Evolutionary conservation across 2,888 invertebrate species (phyloP), one percentile per base, ranked within the genome.

Genomic region (Caenorhabditis imperialis): DNA sequence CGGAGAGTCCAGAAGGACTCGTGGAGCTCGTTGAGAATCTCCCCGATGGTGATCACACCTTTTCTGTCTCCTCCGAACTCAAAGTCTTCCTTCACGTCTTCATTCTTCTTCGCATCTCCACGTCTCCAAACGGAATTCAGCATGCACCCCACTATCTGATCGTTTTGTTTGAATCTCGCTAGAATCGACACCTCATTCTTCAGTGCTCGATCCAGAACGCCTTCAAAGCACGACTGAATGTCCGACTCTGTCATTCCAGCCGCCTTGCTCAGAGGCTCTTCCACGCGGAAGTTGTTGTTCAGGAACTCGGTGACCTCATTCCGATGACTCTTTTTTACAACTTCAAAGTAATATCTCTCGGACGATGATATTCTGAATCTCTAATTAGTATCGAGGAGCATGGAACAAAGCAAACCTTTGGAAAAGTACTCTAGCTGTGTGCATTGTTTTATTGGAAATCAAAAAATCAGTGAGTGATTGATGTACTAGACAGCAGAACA

Each of bases 51-150:
- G 14, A 50, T 30, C 16, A 65, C 57, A 40, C 50, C 65, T 18
- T 50, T 38, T 8, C 55, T 12, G 38, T 50, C 35, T 16, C 50
- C 55, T n/a, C 65, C 65, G 22, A 65, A 63, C 30, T 63, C 54
- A 23, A 63, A 63, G 7, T 63, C 63, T 45, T 54, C 48, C 18
- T 54, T 27, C 27, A 18, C n/a, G 1, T 63, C 38, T 16, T 54
- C 33, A 23, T 62, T 62, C 48, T 55, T 55, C 33, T 63, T 38
- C 6, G 27, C 30, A 30, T 63, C 54, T 30, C 25, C 63, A 38
- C 53, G 47, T 50, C 16, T 57, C 67, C 67, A 67, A 18, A 67
- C 55, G 6, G 67, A 67, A 37, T 57, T 67, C 57, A 67, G 35
- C 58, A 58, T 58, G n/a, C 67, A 67, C 44, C 57, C 67, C 14